phyloP scores from a whole-genome alignment of 2,113 vertebrate genomes.

The Ammodytes dubius region DNA sequence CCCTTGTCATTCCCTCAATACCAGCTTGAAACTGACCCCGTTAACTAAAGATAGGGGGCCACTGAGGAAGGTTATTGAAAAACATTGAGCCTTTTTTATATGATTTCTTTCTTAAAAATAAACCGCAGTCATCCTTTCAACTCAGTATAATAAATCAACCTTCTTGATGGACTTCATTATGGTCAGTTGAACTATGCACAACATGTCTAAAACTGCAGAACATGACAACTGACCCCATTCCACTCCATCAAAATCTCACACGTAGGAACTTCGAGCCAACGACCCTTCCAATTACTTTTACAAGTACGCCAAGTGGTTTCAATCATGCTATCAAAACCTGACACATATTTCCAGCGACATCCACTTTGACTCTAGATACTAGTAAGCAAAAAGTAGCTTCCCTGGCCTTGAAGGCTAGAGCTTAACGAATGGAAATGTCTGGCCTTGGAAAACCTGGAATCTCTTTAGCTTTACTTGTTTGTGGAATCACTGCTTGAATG shows the following conservation, averaged over 20 bases:
- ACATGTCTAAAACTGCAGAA: neutral
- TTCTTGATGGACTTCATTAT: slow-evolving; percentile 13
- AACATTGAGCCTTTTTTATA: neutral
- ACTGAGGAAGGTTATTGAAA: neutral
- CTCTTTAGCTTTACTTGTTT: slow-evolving; percentile 1
- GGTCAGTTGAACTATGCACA: slow-evolving; percentile 1
- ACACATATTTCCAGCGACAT: slow-evolving; percentile 40
- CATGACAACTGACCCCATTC: slow-evolving; percentile 15
- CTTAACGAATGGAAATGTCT: slow-evolving; percentile 11
- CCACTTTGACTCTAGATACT: slow-evolving; percentile 39
- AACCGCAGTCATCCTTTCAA: neutral
- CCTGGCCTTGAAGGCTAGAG: slow-evolving; percentile 15
- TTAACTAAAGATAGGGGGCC: neutral
- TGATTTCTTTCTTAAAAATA: neutral
- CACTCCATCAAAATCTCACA: slow-evolving; percentile 15
- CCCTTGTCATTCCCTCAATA: neutral
- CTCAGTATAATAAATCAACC: neutral
- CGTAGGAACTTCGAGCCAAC: slow-evolving; percentile 34
- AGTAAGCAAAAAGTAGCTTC: slow-evolving; percentile 26
- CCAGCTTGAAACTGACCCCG: neutral
- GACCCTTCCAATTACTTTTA: slow-evolving; percentile 48
- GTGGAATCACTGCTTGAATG: neutral
- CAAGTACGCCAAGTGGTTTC: slow-evolving; percentile 49
- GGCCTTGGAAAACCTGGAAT: slow-evolving; percentile 18
- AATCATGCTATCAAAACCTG: slow-evolving; percentile 40